A percentile compares a stretch with the other conserved stretches of the same genome.
Conservation (phyloP, 2,113 vertebrate genomes). For the Neotoma lepida region DNA sequence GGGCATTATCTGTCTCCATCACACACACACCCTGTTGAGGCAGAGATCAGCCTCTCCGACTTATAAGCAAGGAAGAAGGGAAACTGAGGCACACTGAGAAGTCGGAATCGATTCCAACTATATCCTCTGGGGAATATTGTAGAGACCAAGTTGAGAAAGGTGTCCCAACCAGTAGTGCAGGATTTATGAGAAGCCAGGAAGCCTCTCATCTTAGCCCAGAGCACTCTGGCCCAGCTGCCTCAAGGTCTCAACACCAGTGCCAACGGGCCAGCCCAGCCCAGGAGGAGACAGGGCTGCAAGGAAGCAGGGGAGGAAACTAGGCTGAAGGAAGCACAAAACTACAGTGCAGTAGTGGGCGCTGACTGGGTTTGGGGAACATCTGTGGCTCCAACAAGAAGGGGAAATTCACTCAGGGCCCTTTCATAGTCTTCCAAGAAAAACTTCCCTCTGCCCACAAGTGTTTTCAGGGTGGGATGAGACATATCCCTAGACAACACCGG, state of each 20-base stretch:
- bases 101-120: neutral
- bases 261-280: neutral
- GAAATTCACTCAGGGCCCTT: neutral
- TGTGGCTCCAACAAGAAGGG: neutral
- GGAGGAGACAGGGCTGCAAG: neutral
- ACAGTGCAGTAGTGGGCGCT: neutral
- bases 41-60: neutral
- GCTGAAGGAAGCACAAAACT: neutral
- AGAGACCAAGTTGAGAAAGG: neutral
- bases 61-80: neutral
- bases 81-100: slow-evolving; percentile 18
- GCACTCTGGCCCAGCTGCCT: neutral
- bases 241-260: neutral
- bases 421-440: neutral
- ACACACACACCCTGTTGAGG: neutral
- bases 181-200: neutral
- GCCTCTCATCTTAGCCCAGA: neutral
- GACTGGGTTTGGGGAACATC: neutral
- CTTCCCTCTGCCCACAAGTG: neutral
- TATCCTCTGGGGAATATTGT: neutral
- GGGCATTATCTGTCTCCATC: neutral
- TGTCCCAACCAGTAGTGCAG: neutral
- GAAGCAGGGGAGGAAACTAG: neutral
- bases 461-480: neutral
- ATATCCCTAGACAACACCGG: neutral